These are phyloP conservation scores for Stenodera caucasica DNA, from an alignment of 2,888 invertebrate genomes.

Conservation along the genomic window DNA sequence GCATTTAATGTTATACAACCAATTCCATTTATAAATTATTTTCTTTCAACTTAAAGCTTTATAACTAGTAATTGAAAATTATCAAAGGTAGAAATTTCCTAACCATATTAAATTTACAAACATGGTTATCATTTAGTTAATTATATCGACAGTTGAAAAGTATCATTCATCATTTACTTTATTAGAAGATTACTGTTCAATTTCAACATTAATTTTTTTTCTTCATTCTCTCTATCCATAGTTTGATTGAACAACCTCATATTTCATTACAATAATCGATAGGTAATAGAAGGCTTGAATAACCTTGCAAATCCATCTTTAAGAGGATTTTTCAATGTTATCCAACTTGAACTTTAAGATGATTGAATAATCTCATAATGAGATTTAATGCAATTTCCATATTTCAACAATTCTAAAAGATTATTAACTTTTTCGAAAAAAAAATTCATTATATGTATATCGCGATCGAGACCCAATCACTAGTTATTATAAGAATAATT, in stretches of 20 bases:
- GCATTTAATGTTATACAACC: background rate
- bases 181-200: slow-evolving; percentile 21
- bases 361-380: background rate
- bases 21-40: slow-evolving; percentile 3
- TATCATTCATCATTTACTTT: slow-evolving; percentile 21
- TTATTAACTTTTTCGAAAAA: background rate
- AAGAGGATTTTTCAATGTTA: slow-evolving; percentile 1
- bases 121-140: slow-evolving; percentile 8
- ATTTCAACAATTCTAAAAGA: background rate
- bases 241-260: slow-evolving; percentile 14
- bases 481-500: no score
- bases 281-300: slow-evolving; percentile 8
- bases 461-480: no score
- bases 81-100: background rate
- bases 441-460: no score
- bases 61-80: slow-evolving; percentile 3
- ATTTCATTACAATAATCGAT: slow-evolving; percentile 24
- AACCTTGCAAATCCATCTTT: slow-evolving; percentile 14
- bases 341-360: background rate
- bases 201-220: slow-evolving; percentile 6
- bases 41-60: background rate
- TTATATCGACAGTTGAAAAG: slow-evolving; percentile 16
- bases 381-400: background rate
- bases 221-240: background rate
- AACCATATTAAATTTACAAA: background rate